These are phyloP conservation scores for Anagrus nilaparvatae DNA, from an alignment of 1,140 invertebrate species.

Conservation along the genomic window DNA sequence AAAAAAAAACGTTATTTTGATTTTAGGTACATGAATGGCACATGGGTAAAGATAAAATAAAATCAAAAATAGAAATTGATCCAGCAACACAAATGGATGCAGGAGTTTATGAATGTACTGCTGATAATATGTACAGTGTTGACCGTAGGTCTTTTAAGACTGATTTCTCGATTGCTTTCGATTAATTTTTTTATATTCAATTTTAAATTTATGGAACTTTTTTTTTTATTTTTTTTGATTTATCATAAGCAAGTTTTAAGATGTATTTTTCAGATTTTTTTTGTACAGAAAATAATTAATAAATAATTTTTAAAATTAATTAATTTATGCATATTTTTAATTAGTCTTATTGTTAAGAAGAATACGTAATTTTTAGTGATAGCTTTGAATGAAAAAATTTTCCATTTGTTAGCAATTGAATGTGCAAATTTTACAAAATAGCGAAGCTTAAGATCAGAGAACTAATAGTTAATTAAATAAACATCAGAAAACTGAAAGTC, in stretches of 20 bases:
- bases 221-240: not conserved
- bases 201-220: conserved; percentile 10
- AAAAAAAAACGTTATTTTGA: no score
- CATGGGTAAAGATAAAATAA: conserved; percentile 68
- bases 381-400: no score
- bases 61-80: conserved; percentile 88
- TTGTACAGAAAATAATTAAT: conserved; percentile 10
- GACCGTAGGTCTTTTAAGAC: conserved; percentile 82
- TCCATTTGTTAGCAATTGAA: no score
- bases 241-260: not conserved
- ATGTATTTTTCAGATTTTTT: conserved; percentile 1
- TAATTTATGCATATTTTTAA: no score
- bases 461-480: not conserved
- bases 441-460: no score
- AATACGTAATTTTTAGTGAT: no score
- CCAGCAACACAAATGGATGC: conserved; percentile 89
- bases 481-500: not conserved
- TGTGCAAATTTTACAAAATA: no score
- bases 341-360: no score
- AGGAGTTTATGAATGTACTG: conserved; percentile 81
- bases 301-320: conserved; percentile 7
- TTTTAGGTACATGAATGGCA: conserved; percentile 77
- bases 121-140: conserved; percentile 89
- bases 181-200: conserved; percentile 41
- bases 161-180: conserved; percentile 82